phyloP scores from a whole-genome alignment of 2,113 vertebrate genomes.

The Gavialis gangeticus region DNA sequence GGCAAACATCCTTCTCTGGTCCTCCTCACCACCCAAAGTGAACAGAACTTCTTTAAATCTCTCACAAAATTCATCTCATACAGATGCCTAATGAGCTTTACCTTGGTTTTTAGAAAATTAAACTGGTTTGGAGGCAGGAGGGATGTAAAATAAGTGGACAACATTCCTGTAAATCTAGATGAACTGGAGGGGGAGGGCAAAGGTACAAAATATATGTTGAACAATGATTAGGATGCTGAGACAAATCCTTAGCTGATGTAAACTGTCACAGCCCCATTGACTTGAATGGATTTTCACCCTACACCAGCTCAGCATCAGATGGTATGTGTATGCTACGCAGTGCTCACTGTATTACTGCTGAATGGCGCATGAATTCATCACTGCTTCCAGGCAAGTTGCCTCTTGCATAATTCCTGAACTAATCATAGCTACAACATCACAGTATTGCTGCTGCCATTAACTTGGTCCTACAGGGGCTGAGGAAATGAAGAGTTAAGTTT shows the following conservation, averaged over 20 bases:
- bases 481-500: not conserved
- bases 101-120: not conserved
- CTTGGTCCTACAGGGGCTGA: not conserved
- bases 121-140: no score
- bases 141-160: not conserved
- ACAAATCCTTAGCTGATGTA: not conserved
- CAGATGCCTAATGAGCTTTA: not conserved
- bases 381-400: no score
- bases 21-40: not conserved
- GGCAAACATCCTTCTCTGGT: not conserved
- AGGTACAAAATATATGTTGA: not conserved
- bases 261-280: not conserved
- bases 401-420: no score
- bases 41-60: not conserved
- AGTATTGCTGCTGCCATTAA: not conserved
- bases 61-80: not conserved
- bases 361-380: not conserved
- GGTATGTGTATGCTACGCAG: not conserved
- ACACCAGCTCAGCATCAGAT: not conserved
- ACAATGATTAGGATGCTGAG: not conserved
- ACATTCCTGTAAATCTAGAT: not conserved
- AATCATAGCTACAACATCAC: no score
- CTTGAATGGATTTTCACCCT: not conserved
- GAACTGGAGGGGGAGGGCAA: not conserved
- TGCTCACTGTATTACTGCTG: not conserved